Conservation (phyloP, 2,888 invertebrate species). For the Conistra vaccinii region DNA sequence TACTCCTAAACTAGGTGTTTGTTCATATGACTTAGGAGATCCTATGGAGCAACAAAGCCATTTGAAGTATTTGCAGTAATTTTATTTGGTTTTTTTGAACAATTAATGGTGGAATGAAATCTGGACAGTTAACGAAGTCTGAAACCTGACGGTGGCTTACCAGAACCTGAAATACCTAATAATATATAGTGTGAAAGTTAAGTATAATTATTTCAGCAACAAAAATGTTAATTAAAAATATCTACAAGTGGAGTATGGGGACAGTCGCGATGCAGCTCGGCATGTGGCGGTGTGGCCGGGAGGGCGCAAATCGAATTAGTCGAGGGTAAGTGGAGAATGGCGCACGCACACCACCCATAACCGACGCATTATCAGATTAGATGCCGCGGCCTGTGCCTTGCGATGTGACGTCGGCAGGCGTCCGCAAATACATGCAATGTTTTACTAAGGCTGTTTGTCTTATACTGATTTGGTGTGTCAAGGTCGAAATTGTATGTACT, state of each 20-base stretch:
- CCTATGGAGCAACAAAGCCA: neutral
- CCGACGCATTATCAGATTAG: slow-evolving; percentile 80
- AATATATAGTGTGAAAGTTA: neutral
- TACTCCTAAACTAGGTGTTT: neutral
- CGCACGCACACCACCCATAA: slow-evolving; percentile 80
- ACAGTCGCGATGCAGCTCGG: slow-evolving; percentile 74
- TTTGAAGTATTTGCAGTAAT: neutral
- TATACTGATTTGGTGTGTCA: slow-evolving; percentile 68
- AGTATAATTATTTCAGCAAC: slow-evolving; percentile 35
- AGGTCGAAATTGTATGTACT: slow-evolving; percentile 65
- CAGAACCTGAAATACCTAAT: neutral
- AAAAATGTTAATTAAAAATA: slow-evolving; percentile 82
- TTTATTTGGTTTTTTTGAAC: neutral
- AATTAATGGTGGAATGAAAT: neutral
- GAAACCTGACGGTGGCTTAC: neutral
- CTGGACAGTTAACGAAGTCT: neutral
- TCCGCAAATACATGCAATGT: slow-evolving; percentile 66
- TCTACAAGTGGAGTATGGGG: slow-evolving; percentile 70
- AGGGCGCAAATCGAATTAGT: slow-evolving; percentile 80
- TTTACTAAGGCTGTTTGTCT: slow-evolving; percentile 64
- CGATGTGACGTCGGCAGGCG: slow-evolving; percentile 64
- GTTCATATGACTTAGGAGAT: neutral
- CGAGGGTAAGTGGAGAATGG: slow-evolving; percentile 73
- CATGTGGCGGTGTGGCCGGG: slow-evolving; percentile 81
- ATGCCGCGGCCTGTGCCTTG: slow-evolving; percentile 59